Evolutionary conservation across 1,140 invertebrate genomes (phyloP).

Genomic region (Lepidurus couesii): DNA sequence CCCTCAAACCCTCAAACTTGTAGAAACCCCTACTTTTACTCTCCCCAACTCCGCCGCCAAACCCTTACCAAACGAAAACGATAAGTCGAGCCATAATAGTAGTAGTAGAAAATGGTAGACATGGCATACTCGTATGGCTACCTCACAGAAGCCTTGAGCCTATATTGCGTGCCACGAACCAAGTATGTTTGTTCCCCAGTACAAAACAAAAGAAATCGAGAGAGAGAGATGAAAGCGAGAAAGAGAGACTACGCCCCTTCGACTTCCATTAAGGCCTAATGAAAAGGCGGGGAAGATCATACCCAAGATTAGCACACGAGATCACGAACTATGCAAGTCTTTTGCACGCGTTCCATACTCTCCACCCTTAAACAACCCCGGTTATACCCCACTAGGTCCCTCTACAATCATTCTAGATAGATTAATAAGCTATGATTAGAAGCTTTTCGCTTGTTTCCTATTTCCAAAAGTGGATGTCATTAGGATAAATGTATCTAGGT

Average conservation of each 20-base stretch:
- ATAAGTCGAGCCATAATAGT: not conserved
- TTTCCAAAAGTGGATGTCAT: no score
- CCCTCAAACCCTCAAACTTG: not conserved
- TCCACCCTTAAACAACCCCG: no score
- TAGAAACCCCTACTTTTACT: not conserved
- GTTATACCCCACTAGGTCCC: no score
- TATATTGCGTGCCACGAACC: not conserved
- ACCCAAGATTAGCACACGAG: constrained; percentile 18
- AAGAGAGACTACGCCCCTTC: not conserved
- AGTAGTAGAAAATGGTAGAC: no score
- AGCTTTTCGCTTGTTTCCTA: no score
- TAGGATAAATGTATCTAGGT: no score
- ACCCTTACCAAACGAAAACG: not conserved
- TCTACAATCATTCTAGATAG: no score
- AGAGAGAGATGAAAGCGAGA: not conserved
- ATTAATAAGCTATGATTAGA: no score
- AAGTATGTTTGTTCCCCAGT: not conserved
- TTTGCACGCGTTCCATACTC: no score
- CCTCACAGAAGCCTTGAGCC: not conserved
- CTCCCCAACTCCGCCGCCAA: not conserved
- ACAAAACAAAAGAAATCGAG: constrained; percentile 23
- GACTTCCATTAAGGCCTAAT: not conserved
- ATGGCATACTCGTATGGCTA: not conserved
- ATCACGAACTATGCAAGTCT: not conserved
- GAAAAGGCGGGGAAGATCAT: constrained; percentile 21